These are phyloP conservation scores for Butorides virescens DNA, from an alignment of 2,113 vertebrate genomes.

Conservation along the genomic window DNA sequence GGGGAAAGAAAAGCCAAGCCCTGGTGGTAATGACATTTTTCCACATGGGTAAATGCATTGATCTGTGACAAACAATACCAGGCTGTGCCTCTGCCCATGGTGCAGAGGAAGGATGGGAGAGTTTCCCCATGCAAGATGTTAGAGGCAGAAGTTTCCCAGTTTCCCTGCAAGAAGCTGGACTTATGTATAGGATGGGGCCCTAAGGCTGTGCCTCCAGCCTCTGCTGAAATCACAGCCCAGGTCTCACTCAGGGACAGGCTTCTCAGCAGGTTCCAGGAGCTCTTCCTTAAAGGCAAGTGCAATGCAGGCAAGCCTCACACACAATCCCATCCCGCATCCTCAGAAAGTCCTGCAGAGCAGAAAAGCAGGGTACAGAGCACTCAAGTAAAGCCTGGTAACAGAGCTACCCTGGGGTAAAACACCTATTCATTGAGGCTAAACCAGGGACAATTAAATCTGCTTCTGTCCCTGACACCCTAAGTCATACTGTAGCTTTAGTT, in stretches of 20 bases:
- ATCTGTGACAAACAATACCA: conserved; percentile 50
- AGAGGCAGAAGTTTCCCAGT: neutral
- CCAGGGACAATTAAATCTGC: neutral
- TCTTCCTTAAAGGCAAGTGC: neutral
- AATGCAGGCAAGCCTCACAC: neutral
- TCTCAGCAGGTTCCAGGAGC: neutral
- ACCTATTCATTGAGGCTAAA: neutral
- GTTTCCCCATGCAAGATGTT: neutral
- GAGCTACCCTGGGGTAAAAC: neutral
- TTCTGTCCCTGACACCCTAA: neutral
- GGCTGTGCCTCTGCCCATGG: neutral
- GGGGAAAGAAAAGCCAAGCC: conserved; percentile 27
- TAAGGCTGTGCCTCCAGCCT: neutral
- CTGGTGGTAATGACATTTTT: conserved; percentile 55
- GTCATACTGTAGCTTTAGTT: neutral
- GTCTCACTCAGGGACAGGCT: neutral
- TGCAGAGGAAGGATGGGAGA: neutral
- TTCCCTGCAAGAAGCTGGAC: neutral
- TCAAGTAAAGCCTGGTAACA: neutral
- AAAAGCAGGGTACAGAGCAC: neutral
- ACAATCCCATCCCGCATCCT: rapidly evolving
- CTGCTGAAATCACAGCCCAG: neutral
- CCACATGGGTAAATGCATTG: conserved; percentile 60
- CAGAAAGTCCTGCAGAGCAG: neutral
- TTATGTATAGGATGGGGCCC: rapidly evolving